Conservation (phyloP, 2,797 vertebrate genomes). For the Rhynchonycteris naso region DNA sequence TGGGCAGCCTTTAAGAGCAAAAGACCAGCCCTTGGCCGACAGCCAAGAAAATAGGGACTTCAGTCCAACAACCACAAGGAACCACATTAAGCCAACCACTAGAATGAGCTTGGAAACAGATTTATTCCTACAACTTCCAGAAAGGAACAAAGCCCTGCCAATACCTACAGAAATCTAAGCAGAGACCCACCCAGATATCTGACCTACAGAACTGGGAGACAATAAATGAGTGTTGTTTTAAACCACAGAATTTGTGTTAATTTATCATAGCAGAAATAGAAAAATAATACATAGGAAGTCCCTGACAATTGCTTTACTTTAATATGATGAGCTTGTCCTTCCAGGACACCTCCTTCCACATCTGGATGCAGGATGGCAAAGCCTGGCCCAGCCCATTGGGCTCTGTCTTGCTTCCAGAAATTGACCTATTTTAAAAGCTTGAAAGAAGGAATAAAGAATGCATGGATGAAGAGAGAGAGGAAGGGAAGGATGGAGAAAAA, state of each 20-base stretch:
- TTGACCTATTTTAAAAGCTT: not conserved
- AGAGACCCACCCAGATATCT: not conserved
- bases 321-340: conserved; percentile 48
- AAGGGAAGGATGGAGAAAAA: not conserved
- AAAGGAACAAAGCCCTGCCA: not conserved
- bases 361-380: conserved; percentile 3
- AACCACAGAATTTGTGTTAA: not conserved
- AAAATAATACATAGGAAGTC: not conserved
- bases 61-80: not conserved
- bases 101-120: not conserved
- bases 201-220: not conserved
- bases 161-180: not conserved
- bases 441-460: not conserved
- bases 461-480: not conserved
- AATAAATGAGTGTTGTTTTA: not conserved
- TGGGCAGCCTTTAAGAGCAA: not conserved
- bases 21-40: not conserved
- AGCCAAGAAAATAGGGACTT: not conserved
- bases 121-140: not conserved
- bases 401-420: not conserved
- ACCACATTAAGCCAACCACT: not conserved
- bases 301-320: conserved; percentile 13
- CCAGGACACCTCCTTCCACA: not conserved
- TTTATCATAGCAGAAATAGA: not conserved
- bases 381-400: not conserved